phyloP scores from a whole-genome alignment of 2,888 invertebrate genomes.

The Nomada hirtipes region DNA sequence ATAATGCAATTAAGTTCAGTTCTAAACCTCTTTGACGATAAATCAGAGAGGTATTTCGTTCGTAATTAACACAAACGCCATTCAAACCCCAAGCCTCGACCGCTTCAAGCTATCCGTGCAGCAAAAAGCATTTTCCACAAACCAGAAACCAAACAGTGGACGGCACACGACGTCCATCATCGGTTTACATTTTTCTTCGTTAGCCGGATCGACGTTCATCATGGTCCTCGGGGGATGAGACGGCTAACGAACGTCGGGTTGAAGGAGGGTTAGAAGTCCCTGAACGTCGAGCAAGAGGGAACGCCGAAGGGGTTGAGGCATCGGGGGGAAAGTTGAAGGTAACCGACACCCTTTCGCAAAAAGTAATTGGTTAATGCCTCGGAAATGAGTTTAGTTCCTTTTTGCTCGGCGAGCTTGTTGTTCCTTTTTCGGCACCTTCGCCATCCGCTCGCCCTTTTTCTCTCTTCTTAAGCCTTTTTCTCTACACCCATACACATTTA shows the following conservation, averaged over 20 bases:
- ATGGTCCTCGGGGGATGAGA: constrained; percentile 58
- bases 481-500: constrained; percentile 29
- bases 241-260: constrained; percentile 72
- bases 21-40: no score
- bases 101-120: no score
- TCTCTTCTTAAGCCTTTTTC: constrained; percentile 63
- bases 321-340: constrained; percentile 75
- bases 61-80: no score
- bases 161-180: constrained; percentile 21
- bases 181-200: constrained; percentile 74
- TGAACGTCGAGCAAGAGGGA: constrained; percentile 38
- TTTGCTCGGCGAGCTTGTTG: constrained; percentile 74
- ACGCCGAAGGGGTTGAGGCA: constrained; percentile 48
- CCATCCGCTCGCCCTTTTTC: constrained; percentile 58
- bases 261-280: constrained; percentile 57
- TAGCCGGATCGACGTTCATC: constrained; percentile 62
- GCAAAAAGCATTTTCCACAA: not conserved
- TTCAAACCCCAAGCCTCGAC: not conserved
- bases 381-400: constrained; percentile 84
- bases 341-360: constrained; percentile 83
- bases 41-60: no score
- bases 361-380: constrained; percentile 84
- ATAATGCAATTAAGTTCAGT: no score
- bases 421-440: constrained; percentile 73
- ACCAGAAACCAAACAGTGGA: not conserved